Conservation (phyloP, 2,113 vertebrate species). For the Salvator merianae region DNA sequence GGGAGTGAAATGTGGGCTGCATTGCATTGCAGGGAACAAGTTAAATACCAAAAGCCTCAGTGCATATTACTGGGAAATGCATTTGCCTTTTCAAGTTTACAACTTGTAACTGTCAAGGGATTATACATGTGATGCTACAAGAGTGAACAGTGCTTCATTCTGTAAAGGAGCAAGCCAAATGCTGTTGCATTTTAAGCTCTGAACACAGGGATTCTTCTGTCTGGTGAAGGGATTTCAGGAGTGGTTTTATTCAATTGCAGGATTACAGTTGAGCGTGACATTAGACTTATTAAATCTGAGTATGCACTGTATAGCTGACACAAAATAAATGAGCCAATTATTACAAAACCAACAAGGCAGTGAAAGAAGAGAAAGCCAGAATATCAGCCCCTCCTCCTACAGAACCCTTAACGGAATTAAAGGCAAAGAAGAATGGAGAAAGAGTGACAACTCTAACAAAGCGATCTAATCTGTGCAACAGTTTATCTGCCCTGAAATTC, state of each 20-base stretch:
- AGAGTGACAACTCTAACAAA: slow-evolving; percentile 11
- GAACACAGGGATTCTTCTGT: background rate
- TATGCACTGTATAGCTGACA: background rate
- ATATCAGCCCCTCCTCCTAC: background rate
- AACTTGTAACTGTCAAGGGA: slow-evolving; percentile 26
- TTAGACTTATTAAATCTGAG: slow-evolving; percentile 6
- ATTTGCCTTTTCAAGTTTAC: slow-evolving; percentile 35
- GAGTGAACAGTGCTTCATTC: background rate
- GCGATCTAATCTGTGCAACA: background rate
- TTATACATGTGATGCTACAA: slow-evolving; percentile 18
- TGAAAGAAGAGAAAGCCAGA: background rate
- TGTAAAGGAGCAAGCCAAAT: background rate
- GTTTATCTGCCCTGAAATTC: background rate
- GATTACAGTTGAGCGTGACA: background rate
- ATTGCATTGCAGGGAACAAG: slow-evolving; percentile 27
- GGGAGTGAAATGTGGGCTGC: slow-evolving; percentile 21
- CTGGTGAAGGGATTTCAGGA: slow-evolving; percentile 27
- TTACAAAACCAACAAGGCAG: background rate
- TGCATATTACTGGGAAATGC: accelerated
- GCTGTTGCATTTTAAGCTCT: accelerated
- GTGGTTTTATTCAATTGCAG: slow-evolving; percentile 18
- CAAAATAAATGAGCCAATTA: background rate
- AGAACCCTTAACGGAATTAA: background rate
- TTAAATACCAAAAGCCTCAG: slow-evolving; percentile 36
- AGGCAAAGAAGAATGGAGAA: background rate